Conservation (phyloP, 2,113 vertebrate species). For the Sapajus apella region DNA sequence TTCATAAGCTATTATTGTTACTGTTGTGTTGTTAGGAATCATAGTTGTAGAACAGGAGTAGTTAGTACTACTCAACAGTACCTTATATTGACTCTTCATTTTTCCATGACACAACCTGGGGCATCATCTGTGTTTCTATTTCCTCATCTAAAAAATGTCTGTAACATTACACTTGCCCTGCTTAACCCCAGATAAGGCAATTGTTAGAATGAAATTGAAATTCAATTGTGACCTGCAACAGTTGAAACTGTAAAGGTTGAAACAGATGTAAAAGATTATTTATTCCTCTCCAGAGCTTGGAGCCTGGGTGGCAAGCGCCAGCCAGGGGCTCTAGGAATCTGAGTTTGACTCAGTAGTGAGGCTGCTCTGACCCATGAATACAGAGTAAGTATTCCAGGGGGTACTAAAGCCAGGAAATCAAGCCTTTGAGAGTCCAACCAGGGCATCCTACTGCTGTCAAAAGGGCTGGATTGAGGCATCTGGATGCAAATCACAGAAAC, state of each 20-base stretch:
- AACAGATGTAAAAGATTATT: background rate
- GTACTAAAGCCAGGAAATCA: background rate
- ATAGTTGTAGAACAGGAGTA: background rate
- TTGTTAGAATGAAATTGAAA: background rate
- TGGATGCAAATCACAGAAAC: background rate
- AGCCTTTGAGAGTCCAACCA: background rate
- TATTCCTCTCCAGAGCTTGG: background rate
- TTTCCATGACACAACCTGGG: background rate
- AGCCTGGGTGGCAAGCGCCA: background rate
- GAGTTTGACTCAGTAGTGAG: background rate
- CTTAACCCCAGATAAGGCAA: background rate
- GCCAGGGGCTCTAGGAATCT: background rate
- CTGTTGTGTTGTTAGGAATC: background rate
- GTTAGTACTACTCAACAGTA: background rate
- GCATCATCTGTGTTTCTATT: background rate
- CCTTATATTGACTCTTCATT: background rate
- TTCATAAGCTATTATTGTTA: background rate
- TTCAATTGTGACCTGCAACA: background rate
- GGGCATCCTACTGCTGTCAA: background rate
- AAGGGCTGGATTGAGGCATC: background rate
- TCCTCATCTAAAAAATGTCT: constrained; percentile 41
- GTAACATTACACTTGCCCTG: background rate
- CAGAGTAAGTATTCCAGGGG: background rate
- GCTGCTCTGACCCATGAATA: background rate
- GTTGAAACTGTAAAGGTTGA: background rate